Conservation (phyloP, 2,113 vertebrate species). For the Corythoichthys intestinalis region DNA sequence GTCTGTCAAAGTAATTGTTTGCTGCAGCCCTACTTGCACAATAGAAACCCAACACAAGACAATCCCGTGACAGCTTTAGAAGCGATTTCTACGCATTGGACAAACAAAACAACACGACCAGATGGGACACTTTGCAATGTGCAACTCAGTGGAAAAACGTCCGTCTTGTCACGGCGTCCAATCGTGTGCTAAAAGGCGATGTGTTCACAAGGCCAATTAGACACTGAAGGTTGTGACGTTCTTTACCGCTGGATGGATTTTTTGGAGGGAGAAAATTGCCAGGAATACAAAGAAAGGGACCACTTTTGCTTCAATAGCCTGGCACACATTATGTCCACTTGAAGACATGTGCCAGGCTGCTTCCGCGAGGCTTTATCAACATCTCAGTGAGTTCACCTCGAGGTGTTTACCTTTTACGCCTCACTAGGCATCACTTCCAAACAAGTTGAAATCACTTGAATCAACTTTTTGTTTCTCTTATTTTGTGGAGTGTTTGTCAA, state of each 20-base stretch:
- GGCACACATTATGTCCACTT: not conserved
- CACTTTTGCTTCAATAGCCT: not conserved
- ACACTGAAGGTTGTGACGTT: constrained; percentile 20
- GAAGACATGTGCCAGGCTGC: not conserved
- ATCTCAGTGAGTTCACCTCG: not conserved
- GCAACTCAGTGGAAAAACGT: constrained; percentile 30
- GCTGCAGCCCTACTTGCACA: not conserved
- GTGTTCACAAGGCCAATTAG: constrained; percentile 27
- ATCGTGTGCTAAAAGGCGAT: constrained; percentile 18
- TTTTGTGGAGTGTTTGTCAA: not conserved
- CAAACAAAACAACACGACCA: constrained; percentile 25
- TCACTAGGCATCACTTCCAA: not conserved
- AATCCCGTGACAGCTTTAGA: not conserved
- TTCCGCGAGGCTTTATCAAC: not conserved
- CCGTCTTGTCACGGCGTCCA: constrained; percentile 29
- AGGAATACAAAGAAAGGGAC: not conserved
- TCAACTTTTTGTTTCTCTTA: not conserved
- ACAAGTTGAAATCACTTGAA: not conserved
- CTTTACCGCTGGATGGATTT: constrained; percentile 11
- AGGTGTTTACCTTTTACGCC: not conserved
- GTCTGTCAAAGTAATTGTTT: not conserved
- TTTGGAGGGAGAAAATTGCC: not conserved
- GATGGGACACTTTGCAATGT: constrained; percentile 20
- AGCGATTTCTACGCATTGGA: not conserved
- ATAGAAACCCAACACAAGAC: not conserved